These are phyloP conservation scores for Synergus umbraculus DNA, from an alignment of 2,888 invertebrate genomes.

Conservation along the genomic window DNA sequence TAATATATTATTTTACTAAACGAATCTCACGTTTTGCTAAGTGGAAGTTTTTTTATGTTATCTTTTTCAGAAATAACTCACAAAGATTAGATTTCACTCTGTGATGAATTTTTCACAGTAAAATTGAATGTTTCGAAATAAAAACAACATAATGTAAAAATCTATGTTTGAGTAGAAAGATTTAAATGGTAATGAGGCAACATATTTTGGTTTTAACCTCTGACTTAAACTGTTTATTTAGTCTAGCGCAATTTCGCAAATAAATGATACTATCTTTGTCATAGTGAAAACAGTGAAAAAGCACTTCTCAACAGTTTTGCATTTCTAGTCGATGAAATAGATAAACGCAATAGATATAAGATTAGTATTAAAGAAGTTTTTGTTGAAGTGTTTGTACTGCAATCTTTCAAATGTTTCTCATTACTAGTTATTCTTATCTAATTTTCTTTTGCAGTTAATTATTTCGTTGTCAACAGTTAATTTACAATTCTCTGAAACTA, in stretches of 20 bases:
- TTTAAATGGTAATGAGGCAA: neutral
- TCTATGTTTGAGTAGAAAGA: neutral
- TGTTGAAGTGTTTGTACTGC: neutral
- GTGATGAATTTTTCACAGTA: neutral
- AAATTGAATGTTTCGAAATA: neutral
- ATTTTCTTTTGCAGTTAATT: neutral
- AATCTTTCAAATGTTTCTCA: neutral
- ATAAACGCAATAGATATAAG: neutral
- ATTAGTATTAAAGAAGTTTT: neutral
- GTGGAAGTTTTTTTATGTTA: neutral
- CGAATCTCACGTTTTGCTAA: neutral
- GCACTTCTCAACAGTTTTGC: constrained; percentile 3
- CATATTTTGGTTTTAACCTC: constrained; percentile 7
- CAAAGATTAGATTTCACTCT: neutral
- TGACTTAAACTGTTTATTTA: constrained; percentile 24
- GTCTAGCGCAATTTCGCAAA: constrained; percentile 18
- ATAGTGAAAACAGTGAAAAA: constrained; percentile 1
- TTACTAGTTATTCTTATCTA: neutral
- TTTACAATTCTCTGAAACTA: neutral
- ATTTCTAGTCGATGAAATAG: constrained; percentile 14
- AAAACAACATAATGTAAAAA: neutral
- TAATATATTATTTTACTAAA: neutral
- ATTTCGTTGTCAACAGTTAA: neutral
- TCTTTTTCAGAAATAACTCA: neutral
- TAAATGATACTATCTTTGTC: constrained; percentile 1